Percentiles rank a stretch among this genome's conserved stretches.
These are phyloP conservation scores for Orbicella faveolata DNA, from an alignment of 64 coral and sea anemone genomes.

Conservation along the genomic window DNA sequence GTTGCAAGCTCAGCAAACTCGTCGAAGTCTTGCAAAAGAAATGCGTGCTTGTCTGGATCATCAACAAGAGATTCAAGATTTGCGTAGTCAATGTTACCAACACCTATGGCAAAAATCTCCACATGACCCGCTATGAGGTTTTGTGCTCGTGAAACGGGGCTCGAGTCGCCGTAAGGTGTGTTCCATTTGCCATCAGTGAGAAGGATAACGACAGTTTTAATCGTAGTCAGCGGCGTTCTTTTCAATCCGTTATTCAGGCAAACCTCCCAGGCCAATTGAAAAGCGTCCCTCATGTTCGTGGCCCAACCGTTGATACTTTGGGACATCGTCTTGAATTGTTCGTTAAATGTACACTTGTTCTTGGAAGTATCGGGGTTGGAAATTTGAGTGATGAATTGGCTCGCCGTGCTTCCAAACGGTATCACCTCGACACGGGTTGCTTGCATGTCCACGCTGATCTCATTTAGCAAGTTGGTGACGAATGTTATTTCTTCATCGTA, in stretches of 20 bases:
- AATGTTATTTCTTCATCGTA: constrained; percentile 72
- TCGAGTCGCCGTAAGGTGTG: background rate
- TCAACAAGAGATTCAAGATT: constrained; percentile 25
- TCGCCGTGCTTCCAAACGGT: constrained; percentile 30
- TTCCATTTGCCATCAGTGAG: constrained; percentile 81
- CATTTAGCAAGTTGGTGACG: constrained; percentile 73
- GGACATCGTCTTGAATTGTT: constrained; percentile 14
- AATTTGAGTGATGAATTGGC: constrained; percentile 62
- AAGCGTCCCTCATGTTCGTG: constrained; percentile 75
- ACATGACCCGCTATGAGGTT: background rate
- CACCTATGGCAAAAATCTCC: constrained; percentile 75
- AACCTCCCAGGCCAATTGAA: constrained; percentile 33
- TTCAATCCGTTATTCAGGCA: constrained; percentile 37
- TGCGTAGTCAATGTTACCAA: constrained; percentile 38
- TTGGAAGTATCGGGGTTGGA: constrained; percentile 9
- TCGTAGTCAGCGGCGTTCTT: background rate
- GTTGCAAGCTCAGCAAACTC: constrained; percentile 78
- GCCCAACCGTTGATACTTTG: background rate
- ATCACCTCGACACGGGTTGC: constrained; percentile 81
- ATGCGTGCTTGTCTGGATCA: constrained; percentile 41
- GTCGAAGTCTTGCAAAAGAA: constrained; percentile 56
- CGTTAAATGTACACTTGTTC: constrained; percentile 86
- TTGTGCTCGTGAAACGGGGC: background rate
- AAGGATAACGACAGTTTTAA: constrained; percentile 66
- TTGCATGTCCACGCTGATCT: constrained; percentile 56